A percentile compares a stretch with the other conserved stretches of the same genome.
phyloP scores from a whole-genome alignment of 2,113 vertebrate genomes.

The Saguinus imperator region DNA sequence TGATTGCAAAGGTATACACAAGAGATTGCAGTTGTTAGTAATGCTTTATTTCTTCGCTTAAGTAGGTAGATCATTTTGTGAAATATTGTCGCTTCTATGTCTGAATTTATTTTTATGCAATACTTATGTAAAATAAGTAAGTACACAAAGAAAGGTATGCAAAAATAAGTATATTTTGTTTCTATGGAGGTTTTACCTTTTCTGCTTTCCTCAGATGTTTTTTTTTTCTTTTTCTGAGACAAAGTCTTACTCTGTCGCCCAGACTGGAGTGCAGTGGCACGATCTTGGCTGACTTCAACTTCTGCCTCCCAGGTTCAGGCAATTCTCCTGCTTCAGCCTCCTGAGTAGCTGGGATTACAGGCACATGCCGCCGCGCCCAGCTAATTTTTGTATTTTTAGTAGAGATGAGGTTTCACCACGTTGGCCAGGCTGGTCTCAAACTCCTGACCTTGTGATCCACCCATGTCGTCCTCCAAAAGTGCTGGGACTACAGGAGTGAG shows the following conservation, averaged over 20 bases:
- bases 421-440: no score
- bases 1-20: not conserved
- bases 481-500: no score
- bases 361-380: accelerated
- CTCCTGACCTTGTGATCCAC: no score
- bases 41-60: not conserved
- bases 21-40: not conserved
- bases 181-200: not conserved
- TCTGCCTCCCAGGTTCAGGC: no score
- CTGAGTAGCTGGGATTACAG: no score
- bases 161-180: not conserved
- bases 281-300: no score
- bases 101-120: not conserved
- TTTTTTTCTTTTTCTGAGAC: not conserved
- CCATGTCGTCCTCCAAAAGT: no score
- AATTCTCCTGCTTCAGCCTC: no score
- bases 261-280: no score
- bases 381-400: no score
- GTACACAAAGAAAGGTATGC: not conserved
- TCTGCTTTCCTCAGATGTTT: not conserved
- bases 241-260: no score
- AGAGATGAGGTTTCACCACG: no score
- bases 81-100: not conserved
- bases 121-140: not conserved
- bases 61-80: not conserved